phyloP scores from a whole-genome alignment of 2,888 invertebrate species.

The Ophioninae sp. region DNA sequence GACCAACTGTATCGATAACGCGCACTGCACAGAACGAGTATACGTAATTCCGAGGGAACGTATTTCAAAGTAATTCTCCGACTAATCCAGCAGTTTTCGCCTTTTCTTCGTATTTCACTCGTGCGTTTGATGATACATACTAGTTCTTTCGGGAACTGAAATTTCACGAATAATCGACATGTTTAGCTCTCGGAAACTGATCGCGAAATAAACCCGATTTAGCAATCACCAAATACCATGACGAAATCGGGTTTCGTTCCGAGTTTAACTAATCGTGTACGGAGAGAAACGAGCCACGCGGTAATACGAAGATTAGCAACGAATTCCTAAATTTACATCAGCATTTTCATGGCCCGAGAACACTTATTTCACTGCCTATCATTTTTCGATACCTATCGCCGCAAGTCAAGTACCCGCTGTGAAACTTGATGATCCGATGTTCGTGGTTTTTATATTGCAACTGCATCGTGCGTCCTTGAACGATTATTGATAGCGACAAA shows the following conservation, averaged over 20 bases:
- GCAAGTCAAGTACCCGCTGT: not conserved
- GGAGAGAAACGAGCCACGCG: not conserved
- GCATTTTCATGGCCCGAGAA: not conserved
- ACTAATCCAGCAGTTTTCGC: not conserved
- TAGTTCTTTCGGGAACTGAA: not conserved
- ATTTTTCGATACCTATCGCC: not conserved
- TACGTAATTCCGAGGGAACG: not conserved
- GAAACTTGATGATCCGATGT: not conserved
- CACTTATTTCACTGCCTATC: not conserved
- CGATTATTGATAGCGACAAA: not conserved
- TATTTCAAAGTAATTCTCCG: not conserved
- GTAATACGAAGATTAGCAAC: conserved; percentile 29
- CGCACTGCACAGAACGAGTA: not conserved
- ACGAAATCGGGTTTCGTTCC: conserved; percentile 20
- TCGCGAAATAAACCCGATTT: conserved; percentile 19
- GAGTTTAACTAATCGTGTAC: conserved; percentile 17
- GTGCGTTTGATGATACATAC: not conserved
- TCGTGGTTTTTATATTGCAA: not conserved
- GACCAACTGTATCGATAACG: conserved; percentile 14
- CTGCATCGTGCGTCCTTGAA: not conserved
- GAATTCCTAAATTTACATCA: conserved; percentile 39
- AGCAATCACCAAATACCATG: conserved; percentile 25
- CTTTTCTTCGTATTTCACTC: not conserved
- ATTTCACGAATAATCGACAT: conserved; percentile 9
- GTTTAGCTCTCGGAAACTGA: not conserved